Conservation (phyloP, 2,797 vertebrate species). For the Myotis planiceps region DNA sequence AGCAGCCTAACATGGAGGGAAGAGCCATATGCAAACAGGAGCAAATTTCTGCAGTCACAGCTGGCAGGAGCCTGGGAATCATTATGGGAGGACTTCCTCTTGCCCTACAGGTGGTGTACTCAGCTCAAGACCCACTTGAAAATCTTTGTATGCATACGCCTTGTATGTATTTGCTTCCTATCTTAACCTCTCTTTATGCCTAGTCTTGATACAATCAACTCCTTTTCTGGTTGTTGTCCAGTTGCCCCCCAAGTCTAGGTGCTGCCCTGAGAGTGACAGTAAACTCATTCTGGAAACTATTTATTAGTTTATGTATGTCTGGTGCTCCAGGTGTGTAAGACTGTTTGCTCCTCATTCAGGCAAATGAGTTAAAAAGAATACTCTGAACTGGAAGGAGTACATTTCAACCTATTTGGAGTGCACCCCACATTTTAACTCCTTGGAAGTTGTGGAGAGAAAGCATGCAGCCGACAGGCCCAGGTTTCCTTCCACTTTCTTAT, state of each 20-base stretch:
- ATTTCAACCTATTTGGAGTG: not conserved
- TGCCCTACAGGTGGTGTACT: not conserved
- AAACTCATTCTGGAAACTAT: not conserved
- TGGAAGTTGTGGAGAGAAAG: slow-evolving; percentile 6
- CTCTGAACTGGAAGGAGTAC: not conserved
- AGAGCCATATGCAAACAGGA: not conserved
- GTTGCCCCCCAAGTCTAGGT: not conserved
- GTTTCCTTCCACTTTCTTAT: slow-evolving; percentile 43
- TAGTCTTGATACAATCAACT: not conserved
- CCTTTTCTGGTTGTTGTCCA: not conserved
- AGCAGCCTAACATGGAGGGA: not conserved
- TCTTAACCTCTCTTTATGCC: not conserved
- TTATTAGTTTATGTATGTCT: not conserved
- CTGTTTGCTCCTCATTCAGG: not conserved
- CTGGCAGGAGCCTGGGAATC: not conserved
- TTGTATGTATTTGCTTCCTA: not conserved
- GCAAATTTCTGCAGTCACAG: not conserved
- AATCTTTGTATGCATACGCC: not conserved
- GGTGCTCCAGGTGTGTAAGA: not conserved
- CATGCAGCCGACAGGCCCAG: not conserved
- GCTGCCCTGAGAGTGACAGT: not conserved
- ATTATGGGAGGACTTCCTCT: not conserved
- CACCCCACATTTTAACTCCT: not conserved
- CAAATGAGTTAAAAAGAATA: slow-evolving; percentile 13
- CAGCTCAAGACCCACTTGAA: not conserved